Evolutionary conservation across 2,888 invertebrate genomes (phyloP).

Genomic region (Troilus luridus): DNA sequence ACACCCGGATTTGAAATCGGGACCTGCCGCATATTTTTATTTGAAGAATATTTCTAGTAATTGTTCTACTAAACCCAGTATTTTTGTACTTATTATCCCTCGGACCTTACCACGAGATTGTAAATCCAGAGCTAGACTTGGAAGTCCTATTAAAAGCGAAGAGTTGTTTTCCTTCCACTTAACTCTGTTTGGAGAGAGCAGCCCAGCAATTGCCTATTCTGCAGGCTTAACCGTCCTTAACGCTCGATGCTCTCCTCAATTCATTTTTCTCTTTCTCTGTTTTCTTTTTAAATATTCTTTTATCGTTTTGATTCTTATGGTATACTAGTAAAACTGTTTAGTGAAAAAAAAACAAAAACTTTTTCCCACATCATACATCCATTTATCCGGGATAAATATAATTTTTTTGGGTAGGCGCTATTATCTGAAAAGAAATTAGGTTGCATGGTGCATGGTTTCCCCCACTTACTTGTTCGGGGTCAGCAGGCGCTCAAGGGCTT

Average conservation of each 20-base stretch:
- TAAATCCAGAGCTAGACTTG: not conserved
- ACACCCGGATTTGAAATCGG: too few relatives aligned
- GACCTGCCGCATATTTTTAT: too few relatives aligned
- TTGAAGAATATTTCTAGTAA: too few relatives aligned
- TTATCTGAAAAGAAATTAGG: too few relatives aligned
- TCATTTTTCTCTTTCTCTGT: not conserved
- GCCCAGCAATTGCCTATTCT: not conserved
- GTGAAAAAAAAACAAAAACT: too few relatives aligned
- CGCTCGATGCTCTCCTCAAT: not conserved
- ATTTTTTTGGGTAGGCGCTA: too few relatives aligned
- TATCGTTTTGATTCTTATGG: not conserved
- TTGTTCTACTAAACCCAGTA: not conserved
- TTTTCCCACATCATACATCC: too few relatives aligned
- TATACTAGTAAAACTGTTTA: too few relatives aligned
- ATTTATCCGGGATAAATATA: too few relatives aligned
- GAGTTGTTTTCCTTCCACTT: constrained; percentile 15
- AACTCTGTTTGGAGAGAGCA: constrained; percentile 12
- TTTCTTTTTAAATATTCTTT: not conserved
- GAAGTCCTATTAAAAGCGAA: constrained; percentile 15
- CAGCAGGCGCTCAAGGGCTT: too few relatives aligned
- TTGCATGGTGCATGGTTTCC: too few relatives aligned
- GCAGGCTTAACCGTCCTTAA: not conserved
- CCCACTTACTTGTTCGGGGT: too few relatives aligned
- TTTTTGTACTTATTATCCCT: not conserved
- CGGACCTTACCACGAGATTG: not conserved